Conservation (phyloP, 2,113 vertebrate species). For the Spilogale gracilis region DNA sequence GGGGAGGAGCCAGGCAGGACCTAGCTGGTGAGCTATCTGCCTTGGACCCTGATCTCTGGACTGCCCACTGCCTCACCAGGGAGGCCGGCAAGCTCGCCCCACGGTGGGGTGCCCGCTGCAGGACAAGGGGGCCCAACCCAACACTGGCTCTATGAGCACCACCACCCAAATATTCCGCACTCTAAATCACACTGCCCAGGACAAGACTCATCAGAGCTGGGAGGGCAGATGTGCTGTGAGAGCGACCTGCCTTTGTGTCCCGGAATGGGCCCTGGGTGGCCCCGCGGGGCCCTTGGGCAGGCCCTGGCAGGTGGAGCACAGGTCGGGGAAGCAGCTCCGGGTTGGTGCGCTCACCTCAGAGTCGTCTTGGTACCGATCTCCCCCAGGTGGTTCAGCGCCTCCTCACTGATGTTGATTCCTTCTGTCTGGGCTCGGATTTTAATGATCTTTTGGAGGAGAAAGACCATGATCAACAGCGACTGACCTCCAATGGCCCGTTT, state of each 20-base stretch:
- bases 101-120: not conserved
- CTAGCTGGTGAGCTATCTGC: not conserved
- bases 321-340: not conserved
- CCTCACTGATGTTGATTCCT: slow-evolving; percentile 96
- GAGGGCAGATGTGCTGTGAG: not conserved
- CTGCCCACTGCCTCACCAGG: not conserved
- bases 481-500: not conserved
- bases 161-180: not conserved
- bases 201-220: not conserved
- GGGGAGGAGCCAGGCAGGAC: not conserved
- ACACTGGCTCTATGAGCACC: not conserved
- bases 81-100: not conserved
- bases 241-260: not conserved
- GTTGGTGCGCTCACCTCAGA: slow-evolving; percentile 89
- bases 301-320: rapidly evolving
- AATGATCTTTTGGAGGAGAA: slow-evolving; percentile 92
- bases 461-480: not conserved
- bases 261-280: not conserved
- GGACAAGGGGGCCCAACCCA: not conserved
- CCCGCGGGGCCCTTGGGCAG: not conserved
- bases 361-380: slow-evolving; percentile 99
- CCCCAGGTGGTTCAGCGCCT: slow-evolving; percentile 94
- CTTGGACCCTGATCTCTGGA: not conserved
- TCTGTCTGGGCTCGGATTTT: slow-evolving; percentile 99
- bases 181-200: not conserved